These are phyloP conservation scores for Eledona agricola DNA, from an alignment of 2,888 invertebrate genomes.

Conservation along the genomic window DNA sequence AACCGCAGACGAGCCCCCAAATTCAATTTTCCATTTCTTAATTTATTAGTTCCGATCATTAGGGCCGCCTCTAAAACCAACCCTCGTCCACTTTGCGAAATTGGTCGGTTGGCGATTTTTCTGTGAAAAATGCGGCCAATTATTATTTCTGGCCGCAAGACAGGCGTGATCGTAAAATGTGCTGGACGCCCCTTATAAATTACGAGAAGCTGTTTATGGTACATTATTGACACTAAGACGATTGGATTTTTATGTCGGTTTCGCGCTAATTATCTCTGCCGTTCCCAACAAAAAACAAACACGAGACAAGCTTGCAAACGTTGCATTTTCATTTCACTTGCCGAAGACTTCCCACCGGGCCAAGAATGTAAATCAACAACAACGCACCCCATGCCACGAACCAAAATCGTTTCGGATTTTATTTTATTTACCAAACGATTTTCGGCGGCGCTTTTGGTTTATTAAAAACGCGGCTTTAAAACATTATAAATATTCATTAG, in stretches of 20 bases:
- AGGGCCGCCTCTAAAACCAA: conserved; percentile 1
- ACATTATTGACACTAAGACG: conserved; percentile 23
- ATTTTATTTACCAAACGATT: conserved; percentile 30
- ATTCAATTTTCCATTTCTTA: conserved; percentile 5
- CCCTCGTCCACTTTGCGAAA: conserved; percentile 9
- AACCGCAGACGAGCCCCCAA: too few species aligned
- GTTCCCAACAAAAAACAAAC: conserved; percentile 40
- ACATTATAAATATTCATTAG: conserved; percentile 34
- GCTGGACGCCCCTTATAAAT: conserved; percentile 13
- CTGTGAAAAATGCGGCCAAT: conserved; percentile 11
- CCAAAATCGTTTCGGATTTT: conserved; percentile 45
- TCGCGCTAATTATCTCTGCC: conserved; percentile 16
- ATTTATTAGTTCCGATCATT: conserved; percentile 9
- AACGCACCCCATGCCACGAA: conserved; percentile 49
- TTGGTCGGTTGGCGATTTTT: conserved; percentile 7
- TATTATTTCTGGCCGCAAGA: conserved; percentile 6
- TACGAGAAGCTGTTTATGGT: conserved; percentile 22
- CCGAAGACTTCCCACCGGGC: conserved; percentile 53
- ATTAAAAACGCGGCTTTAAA: conserved; percentile 32
- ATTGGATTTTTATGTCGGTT: conserved; percentile 24
- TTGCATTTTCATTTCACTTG: conserved; percentile 54
- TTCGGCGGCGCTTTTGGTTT: conserved; percentile 30
- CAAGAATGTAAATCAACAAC: conserved; percentile 56
- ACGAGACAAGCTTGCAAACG: conserved; percentile 46
- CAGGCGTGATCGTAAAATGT: conserved; percentile 8